Base-by-base conservation (phyloP, 2,113 vertebrate genomes). In the Oxyura jamaicensis region DNA sequence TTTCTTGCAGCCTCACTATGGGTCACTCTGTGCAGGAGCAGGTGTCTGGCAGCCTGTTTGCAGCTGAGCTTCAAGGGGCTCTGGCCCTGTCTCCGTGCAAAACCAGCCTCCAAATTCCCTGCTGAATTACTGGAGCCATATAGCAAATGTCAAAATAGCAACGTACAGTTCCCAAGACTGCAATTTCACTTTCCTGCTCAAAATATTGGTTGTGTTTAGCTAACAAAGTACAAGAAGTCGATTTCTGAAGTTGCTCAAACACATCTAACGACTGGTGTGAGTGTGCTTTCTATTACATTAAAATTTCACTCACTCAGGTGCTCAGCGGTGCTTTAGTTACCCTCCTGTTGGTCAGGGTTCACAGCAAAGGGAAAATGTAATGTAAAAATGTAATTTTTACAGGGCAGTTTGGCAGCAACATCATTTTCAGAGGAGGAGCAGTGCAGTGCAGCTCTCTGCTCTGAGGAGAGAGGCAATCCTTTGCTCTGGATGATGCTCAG, bases 1-100 rank as follows among this genome's bases (percentile, higher is more conserved):
- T 39, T 46, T 6, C 8, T 6, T 5, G 33, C 52, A 20, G 35
- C 71, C n/a, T 13, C 22, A 0, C 5, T 3, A 4, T 2, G 18
- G 33, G 66, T 13, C 41, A 26, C 73, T 41, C 48, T 17, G 0
- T 3, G 42, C 26, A 28, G 21, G 36, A 31, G 25, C 4, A 33
- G 58, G 21, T 18, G 71, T 58, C 58, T 18, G 26, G 58, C 35
- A 58, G 58, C 20, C 39, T 11, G 28, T 9, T 46, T 17, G 35
- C 8, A 26, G 26, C 73, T 8, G 35, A 3, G 35, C 50, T 72
- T 35, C 2, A 44, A 50, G 50, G 42, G 59, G 42, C 88, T 85
- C 42, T 6, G 42, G 13, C 36, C 42, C 33, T 50, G 28, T 10
- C 19, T 4, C 66, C 4, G 0, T 15, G 36, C 59, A 39, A 39